Evolutionary conservation across 2,888 invertebrate genomes (phyloP).

Genomic region (Epirrhoe alternata): DNA sequence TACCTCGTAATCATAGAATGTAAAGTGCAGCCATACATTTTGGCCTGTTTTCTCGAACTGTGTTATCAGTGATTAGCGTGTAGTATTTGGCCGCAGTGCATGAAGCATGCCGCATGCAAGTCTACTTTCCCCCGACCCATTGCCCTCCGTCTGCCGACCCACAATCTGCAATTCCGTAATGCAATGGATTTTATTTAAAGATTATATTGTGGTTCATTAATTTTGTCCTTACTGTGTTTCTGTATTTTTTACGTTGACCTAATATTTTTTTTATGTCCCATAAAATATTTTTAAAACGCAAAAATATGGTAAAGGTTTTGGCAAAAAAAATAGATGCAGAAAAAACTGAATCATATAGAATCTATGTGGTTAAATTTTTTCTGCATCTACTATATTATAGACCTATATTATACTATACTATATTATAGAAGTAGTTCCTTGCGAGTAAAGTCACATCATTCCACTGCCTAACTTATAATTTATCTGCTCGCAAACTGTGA

Average conservation of each 20-base stretch:
- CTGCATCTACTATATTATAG: too few relatives aligned
- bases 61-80: constrained; percentile 11
- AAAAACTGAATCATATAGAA: background rate
- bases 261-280: background rate
- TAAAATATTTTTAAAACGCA: background rate
- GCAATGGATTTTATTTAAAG: constrained; percentile 75
- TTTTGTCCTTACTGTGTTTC: constrained; percentile 16
- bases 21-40: background rate
- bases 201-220: constrained; percentile 71
- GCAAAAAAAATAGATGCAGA: background rate
- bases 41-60: background rate
- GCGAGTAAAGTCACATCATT: background rate
- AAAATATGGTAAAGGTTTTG: background rate
- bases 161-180: constrained; percentile 79
- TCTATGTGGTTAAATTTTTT: too few relatives aligned
- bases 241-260: too few relatives aligned
- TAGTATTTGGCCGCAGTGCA: constrained; percentile 12
- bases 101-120: constrained; percentile 59
- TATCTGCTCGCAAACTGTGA: constrained; percentile 56
- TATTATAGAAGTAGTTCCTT: too few relatives aligned
- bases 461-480: constrained; percentile 60
- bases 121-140: constrained; percentile 84
- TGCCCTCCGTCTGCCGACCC: constrained; percentile 78
- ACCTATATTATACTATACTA: too few relatives aligned
- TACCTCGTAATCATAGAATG: too few relatives aligned